Conservation (phyloP, 2,888 invertebrate species). For the Catocala fraxini region DNA sequence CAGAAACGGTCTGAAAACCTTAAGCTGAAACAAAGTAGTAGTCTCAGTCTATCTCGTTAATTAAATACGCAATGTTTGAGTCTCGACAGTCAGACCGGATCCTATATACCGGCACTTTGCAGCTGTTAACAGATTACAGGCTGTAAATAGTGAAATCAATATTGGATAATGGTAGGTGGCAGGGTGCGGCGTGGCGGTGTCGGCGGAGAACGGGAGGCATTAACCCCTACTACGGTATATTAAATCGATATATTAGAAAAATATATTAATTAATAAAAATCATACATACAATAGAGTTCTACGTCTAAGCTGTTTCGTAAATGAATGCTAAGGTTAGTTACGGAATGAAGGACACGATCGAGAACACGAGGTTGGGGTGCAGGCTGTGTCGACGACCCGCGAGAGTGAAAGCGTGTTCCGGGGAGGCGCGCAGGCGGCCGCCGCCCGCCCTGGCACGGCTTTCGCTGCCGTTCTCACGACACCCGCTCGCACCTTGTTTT, state of each 20-base stretch:
- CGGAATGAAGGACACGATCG: slow-evolving; percentile 48
- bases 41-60: slow-evolving; percentile 6
- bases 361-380: slow-evolving; percentile 76
- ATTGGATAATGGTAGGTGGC: slow-evolving; percentile 79
- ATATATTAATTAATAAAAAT: background rate
- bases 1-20: too few species aligned
- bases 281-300: too few species aligned
- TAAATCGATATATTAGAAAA: slow-evolving; percentile 8
- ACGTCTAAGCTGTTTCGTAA: background rate
- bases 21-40: background rate
- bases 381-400: slow-evolving; percentile 84
- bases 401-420: slow-evolving; percentile 86
- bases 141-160: slow-evolving; percentile 85
- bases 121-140: slow-evolving; percentile 76
- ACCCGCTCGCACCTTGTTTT: slow-evolving; percentile 74
- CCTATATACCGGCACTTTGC: slow-evolving; percentile 61
- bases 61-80: slow-evolving; percentile 22
- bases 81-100: slow-evolving; percentile 26
- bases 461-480: slow-evolving; percentile 85
- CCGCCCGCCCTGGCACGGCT: slow-evolving; percentile 81
- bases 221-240: slow-evolving; percentile 65
- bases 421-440: slow-evolving; percentile 71
- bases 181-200: slow-evolving; percentile 64
- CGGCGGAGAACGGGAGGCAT: slow-evolving; percentile 60
- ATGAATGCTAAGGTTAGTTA: slow-evolving; percentile 17